A percentile compares a stretch with the other conserved stretches of the same genome.
phyloP scores from a whole-genome alignment of 2,888 invertebrate genomes.

The Octonoba sinensis region DNA sequence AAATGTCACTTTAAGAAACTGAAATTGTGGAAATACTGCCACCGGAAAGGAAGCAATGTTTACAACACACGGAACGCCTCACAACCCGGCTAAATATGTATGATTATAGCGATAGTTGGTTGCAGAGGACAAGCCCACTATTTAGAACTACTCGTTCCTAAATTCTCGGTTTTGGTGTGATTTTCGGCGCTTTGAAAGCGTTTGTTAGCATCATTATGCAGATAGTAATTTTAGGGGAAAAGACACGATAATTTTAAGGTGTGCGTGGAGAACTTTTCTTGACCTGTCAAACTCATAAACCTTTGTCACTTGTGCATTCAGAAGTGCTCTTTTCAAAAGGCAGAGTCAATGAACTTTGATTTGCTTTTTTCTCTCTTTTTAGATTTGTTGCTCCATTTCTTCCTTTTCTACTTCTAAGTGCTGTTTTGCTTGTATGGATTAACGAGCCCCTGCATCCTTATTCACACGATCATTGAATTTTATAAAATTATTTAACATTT shows the following conservation, averaged over 20 bases:
- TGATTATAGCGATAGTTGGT: slow-evolving; percentile 24
- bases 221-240: slow-evolving; percentile 10
- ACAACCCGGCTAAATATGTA: slow-evolving; percentile 18
- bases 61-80: slow-evolving; percentile 9
- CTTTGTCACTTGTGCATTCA: too few species aligned
- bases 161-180: slow-evolving; percentile 31
- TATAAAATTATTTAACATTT: too few species aligned
- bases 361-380: too few species aligned
- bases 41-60: slow-evolving; percentile 14
- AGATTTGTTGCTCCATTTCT: too few species aligned
- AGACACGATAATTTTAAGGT: slow-evolving; percentile 13
- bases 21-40: slow-evolving; percentile 7
- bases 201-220: slow-evolving; percentile 23
- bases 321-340: too few species aligned
- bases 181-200: slow-evolving; percentile 9
- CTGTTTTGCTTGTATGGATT: too few species aligned
- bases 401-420: too few species aligned
- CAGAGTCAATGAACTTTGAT: too few species aligned
- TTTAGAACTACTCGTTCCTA: slow-evolving; percentile 23
- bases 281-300: too few species aligned
- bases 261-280: too few species aligned
- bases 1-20: slow-evolving; percentile 12
- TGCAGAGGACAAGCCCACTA: slow-evolving; percentile 23
- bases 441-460: too few species aligned
- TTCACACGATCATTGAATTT: too few species aligned